Conservation (phyloP, 1,140 invertebrate genomes). For the Atta texana region DNA sequence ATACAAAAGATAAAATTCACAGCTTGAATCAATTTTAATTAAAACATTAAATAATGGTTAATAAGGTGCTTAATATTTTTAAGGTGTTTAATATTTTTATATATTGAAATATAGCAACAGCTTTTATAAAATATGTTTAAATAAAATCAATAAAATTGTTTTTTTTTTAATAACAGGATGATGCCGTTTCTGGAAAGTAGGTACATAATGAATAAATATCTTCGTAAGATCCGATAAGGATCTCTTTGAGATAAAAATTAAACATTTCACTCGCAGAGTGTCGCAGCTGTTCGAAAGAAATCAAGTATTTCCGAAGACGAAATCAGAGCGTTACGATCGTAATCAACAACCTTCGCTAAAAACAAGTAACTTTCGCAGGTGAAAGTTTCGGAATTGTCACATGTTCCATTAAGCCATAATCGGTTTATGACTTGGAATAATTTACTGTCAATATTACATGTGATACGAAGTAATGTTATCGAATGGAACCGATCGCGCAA, state of each 20-base stretch:
- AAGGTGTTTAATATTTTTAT: no score
- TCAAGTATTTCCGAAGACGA: constrained; percentile 2
- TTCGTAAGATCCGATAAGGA: background rate
- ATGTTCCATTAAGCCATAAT: constrained; percentile 48
- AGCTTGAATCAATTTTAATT: no score
- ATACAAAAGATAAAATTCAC: no score
- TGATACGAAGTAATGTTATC: constrained; percentile 11
- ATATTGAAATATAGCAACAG: no score
- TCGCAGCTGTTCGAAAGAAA: background rate
- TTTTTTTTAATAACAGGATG: no score
- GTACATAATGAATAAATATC: background rate
- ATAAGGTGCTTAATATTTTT: no score
- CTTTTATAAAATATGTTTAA: no score
- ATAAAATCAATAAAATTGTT: no score
- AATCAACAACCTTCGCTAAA: background rate
- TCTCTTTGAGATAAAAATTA: background rate
- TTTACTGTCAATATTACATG: constrained; percentile 27
- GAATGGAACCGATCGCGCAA: constrained; percentile 21
- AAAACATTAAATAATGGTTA: no score
- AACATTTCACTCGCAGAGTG: background rate
- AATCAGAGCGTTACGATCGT: constrained; percentile 16
- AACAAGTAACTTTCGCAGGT: constrained; percentile 43
- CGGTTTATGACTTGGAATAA: constrained; percentile 33
- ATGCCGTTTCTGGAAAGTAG: no score
- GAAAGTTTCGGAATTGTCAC: constrained; percentile 44